A percentile compares a stretch with the other conserved stretches of the same genome.
Conservation (phyloP, 2,888 invertebrate genomes). For the Sinohyriopsis cumingii region DNA sequence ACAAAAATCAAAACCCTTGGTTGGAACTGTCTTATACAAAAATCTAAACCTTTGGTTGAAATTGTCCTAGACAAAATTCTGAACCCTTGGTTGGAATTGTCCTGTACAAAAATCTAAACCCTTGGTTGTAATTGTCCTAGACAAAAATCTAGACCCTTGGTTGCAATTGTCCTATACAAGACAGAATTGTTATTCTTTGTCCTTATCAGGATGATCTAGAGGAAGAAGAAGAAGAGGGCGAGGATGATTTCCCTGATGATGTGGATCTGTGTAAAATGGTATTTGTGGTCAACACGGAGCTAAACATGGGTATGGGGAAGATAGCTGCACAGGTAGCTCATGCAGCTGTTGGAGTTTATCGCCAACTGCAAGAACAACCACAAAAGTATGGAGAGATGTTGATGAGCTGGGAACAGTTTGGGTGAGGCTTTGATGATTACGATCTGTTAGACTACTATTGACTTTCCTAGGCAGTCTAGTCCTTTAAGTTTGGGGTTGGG, state of each 20-base stretch:
- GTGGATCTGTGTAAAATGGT: slow-evolving; percentile 77
- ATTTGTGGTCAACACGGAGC: slow-evolving; percentile 77
- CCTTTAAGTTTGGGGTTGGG: too few relatives aligned
- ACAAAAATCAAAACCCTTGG: too few relatives aligned
- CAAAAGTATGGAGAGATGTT: slow-evolving; percentile 70
- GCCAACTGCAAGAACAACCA: slow-evolving; percentile 72
- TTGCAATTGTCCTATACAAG: too few relatives aligned
- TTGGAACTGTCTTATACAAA: too few relatives aligned
- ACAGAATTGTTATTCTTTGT: not conserved
- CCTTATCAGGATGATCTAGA: slow-evolving; percentile 37
- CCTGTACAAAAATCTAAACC: too few relatives aligned
- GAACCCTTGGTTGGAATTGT: too few relatives aligned
- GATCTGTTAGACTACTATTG: not conserved
- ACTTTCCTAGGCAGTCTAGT: too few relatives aligned
- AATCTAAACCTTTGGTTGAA: too few relatives aligned
- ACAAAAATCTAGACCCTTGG: too few relatives aligned
- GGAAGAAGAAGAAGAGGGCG: slow-evolving; percentile 56
- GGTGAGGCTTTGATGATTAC: slow-evolving; percentile 54
- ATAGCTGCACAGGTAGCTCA: slow-evolving; percentile 74
- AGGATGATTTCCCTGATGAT: slow-evolving; percentile 55
- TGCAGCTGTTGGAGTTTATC: slow-evolving; percentile 77
- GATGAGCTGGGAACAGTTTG: slow-evolving; percentile 72
- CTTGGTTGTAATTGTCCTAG: too few relatives aligned
- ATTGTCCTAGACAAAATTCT: too few relatives aligned
- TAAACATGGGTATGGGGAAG: slow-evolving; percentile 80